Evolutionary conservation across 1,140 invertebrate species (phyloP), one percentile per base, ranked within the genome.

Genomic region (Bombus soroeensis): DNA sequence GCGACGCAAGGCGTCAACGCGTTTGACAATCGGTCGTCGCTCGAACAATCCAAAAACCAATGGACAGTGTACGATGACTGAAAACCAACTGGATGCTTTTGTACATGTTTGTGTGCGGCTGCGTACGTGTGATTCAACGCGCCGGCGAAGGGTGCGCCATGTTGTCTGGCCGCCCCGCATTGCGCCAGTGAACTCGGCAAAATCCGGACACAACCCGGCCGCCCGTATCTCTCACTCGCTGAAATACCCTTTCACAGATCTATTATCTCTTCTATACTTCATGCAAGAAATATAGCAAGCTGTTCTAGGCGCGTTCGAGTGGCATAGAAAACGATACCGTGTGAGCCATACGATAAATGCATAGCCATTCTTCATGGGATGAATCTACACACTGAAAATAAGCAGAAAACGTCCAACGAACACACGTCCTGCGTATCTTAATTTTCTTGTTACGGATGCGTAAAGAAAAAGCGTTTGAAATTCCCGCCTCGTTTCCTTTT

Each of bases 151-250:
- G 90, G 91, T 92, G 93, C 94, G 93, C 93, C 94, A 94, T 94
- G 91, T 94, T 94, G 93, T 94, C 93, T 94, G 91, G 93, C 93
- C 91, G 91, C 92, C 93, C 93, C 93, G 94, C 94, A 94, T 94
- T 94, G 94, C 94, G 93, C 93, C 93, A 94, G 90, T 94, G 89
- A 94, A 94, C 91, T 94, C 93, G 86, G 87, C 90, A 84, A 93
- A 94, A 94, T 92, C 91, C 90, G 90, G 87, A 91, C 89, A 85
- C 88, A 89, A 90, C 86, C 90, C 89, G 73, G 64, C 82, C 78
- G 53, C 71, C 53, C 83, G 41, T 41, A 89, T 89, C 81, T 86
- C 66, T 39, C n/a, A 47, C 59, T 80, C 28, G 12, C 59, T n/a
- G 41, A 22, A 25, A 34, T 73, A 57, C 37, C 66, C 53, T 68